phyloP scores from a whole-genome alignment of 2,113 vertebrate genomes.

The Alligator mississippiensis region DNA sequence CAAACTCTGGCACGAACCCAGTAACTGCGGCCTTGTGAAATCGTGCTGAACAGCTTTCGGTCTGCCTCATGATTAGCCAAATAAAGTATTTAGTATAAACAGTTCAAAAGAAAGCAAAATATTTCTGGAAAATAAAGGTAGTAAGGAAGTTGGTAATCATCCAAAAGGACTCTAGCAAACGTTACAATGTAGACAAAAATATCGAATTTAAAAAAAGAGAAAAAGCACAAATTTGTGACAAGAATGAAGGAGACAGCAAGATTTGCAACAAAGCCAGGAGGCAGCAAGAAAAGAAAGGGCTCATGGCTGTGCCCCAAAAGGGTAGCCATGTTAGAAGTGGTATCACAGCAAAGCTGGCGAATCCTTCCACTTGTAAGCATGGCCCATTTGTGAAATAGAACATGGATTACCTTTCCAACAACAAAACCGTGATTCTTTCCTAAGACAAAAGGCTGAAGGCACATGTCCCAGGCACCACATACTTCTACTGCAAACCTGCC shows the following conservation, averaged over 20 bases:
- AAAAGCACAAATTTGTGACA: neutral
- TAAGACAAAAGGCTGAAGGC: neutral
- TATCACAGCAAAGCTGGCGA: rapidly evolving
- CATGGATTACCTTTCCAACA: neutral
- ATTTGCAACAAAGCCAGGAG: neutral
- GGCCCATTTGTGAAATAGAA: neutral
- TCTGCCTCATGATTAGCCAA: neutral
- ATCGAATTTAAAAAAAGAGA: rapidly evolving
- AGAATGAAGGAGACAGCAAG: neutral
- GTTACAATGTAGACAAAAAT: too few relatives aligned
- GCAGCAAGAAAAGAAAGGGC: neutral
- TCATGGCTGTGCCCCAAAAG: neutral
- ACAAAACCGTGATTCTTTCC: neutral
- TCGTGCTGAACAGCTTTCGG: constrained; percentile 22
- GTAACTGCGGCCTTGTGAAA: neutral
- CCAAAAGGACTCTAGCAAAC: too few relatives aligned
- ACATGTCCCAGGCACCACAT: rapidly evolving
- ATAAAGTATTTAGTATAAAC: neutral
- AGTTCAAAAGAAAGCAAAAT: neutral
- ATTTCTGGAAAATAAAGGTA: rapidly evolving
- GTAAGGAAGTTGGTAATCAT: neutral
- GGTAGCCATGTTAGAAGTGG: neutral
- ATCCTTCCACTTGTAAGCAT: neutral
- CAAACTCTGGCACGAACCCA: neutral
- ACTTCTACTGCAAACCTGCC: neutral